Evolutionary conservation across 2,797 vertebrate species (phyloP).

Genomic region (Capromys pilorides): DNA sequence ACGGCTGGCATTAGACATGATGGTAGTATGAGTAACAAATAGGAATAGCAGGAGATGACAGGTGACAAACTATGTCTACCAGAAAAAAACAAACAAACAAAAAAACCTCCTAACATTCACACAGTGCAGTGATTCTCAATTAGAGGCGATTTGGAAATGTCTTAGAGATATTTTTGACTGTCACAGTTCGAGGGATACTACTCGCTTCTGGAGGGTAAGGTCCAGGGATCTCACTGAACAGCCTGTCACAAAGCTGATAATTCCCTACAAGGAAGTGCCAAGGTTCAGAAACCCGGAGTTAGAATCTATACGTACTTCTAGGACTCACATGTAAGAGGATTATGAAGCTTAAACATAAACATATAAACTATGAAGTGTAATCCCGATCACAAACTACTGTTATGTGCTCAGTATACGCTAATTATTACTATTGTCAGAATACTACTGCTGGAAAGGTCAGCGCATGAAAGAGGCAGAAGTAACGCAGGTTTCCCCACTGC

Average conservation of each 20-base stretch:
- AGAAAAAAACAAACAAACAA: not conserved
- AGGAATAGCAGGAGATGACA: not conserved
- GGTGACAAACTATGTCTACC: not conserved
- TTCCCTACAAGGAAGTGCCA: not conserved
- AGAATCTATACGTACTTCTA: not conserved
- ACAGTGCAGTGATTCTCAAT: not conserved
- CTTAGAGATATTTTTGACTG: not conserved
- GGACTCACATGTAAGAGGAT: not conserved
- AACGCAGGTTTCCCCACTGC: too few species aligned
- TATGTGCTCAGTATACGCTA: not conserved
- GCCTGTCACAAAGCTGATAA: not conserved
- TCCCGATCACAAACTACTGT: not conserved
- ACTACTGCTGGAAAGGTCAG: not conserved
- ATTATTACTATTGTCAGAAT: not conserved
- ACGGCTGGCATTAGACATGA: not conserved
- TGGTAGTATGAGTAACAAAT: not conserved
- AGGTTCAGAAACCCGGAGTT: not conserved
- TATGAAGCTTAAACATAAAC: constrained; percentile 21
- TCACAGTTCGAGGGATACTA: not conserved
- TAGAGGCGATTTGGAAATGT: not conserved
- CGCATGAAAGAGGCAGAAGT: too few species aligned
- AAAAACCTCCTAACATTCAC: not conserved
- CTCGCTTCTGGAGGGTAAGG: not conserved
- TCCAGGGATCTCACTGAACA: not conserved
- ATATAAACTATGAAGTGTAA: constrained; percentile 21